Conservation (phyloP, 2,888 invertebrate species). For the Xestia ashworthii region DNA sequence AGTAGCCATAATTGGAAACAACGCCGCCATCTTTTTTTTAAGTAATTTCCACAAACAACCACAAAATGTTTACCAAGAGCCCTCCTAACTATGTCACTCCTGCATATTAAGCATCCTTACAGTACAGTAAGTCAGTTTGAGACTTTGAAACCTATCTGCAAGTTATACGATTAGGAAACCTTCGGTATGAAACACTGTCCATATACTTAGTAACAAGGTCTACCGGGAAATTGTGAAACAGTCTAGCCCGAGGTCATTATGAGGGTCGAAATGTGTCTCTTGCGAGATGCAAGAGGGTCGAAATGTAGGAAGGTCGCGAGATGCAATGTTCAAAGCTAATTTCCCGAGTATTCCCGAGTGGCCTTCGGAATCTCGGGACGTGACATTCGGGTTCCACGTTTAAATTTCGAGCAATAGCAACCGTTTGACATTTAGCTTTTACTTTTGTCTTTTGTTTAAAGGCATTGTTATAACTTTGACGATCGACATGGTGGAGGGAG, state of each 20-base stretch:
- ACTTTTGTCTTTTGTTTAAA: constrained; percentile 7
- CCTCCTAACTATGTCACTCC: background rate
- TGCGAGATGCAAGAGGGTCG: constrained; percentile 29
- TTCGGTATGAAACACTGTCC: constrained; percentile 6
- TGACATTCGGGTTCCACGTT: constrained; percentile 12
- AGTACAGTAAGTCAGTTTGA: background rate
- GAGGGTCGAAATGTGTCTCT: constrained; percentile 33
- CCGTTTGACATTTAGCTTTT: constrained; percentile 5
- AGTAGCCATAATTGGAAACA: background rate
- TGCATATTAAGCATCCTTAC: background rate
- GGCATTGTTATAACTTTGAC: background rate
- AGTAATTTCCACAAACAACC: background rate
- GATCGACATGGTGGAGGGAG: background rate
- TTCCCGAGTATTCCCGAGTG: constrained; percentile 27
- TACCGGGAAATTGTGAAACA: constrained; percentile 22
- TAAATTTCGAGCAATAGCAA: constrained; percentile 12
- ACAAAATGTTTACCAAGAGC: background rate
- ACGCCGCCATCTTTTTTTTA: background rate
- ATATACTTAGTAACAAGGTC: background rate
- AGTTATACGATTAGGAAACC: constrained; percentile 19
- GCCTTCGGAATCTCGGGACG: constrained; percentile 21
- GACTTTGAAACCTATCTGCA: background rate
- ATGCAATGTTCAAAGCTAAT: constrained; percentile 31
- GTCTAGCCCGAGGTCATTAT: constrained; percentile 37
- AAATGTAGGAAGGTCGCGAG: constrained; percentile 26